phyloP scores from a whole-genome alignment of 2,888 invertebrate species.

The Anarsia innoxiella region DNA sequence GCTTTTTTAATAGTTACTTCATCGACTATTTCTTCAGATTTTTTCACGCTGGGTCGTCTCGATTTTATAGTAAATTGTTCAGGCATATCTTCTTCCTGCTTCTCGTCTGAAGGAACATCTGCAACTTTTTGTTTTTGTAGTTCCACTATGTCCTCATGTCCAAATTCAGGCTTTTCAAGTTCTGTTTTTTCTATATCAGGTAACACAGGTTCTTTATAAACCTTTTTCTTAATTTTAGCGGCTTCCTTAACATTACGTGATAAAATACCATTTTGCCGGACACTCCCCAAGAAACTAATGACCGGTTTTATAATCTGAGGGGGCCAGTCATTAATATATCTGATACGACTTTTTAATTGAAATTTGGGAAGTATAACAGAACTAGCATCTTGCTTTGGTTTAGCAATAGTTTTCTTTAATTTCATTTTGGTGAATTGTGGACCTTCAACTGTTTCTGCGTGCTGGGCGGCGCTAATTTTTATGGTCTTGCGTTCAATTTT shows the following conservation, averaged over 20 bases:
- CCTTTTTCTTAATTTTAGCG: conserved; percentile 75
- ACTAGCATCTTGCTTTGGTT: conserved; percentile 62
- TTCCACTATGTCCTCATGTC: conserved; percentile 63
- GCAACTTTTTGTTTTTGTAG: conserved; percentile 24
- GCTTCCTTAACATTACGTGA: conserved; percentile 84
- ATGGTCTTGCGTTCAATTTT: conserved; percentile 78
- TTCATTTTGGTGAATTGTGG: conserved; percentile 81
- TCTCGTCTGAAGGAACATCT: conserved; percentile 21
- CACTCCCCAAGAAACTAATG: conserved; percentile 70
- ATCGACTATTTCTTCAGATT: conserved; percentile 70
- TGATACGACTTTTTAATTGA: conserved; percentile 82
- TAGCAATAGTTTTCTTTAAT: conserved; percentile 76
- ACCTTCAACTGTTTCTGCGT: conserved; percentile 75
- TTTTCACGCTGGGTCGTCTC: conserved; percentile 55
- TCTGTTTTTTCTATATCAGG: conserved; percentile 71
- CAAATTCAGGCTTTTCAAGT: conserved; percentile 74
- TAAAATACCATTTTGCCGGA: conserved; percentile 78
- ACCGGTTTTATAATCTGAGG: conserved; percentile 70
- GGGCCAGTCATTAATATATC: conserved; percentile 76
- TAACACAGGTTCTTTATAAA: conserved; percentile 72
- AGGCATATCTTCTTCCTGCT: conserved; percentile 42
- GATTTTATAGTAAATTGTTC: conserved; percentile 60
- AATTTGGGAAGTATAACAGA: conserved; percentile 77
- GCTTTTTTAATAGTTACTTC: conserved; percentile 85
- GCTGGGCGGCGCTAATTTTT: conserved; percentile 78